Evolutionary conservation across 2,113 vertebrate genomes (phyloP), one percentile per base, ranked within the genome.

Genomic region (Pionites leucogaster): DNA sequence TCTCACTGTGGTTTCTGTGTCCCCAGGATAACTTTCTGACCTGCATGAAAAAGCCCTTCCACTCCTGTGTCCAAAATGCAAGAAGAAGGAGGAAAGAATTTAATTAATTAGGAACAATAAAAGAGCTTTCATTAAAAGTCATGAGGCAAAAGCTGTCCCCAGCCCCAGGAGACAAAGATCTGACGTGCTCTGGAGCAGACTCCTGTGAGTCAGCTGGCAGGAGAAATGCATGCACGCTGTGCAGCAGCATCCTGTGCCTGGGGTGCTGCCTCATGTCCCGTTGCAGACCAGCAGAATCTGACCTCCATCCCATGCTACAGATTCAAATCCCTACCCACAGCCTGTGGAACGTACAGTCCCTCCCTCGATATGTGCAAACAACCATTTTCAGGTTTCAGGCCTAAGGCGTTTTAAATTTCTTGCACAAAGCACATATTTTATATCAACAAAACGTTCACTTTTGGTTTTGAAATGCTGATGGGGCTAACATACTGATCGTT

Each of bases 401-500:
- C 72, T 55, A 86, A 85, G 62, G 71, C 79, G 52, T 78, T 96
- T 88, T 70, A 78, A 77, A 81, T 81, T 93, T 90, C 65, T 72
- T 88, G 88, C 72, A 90, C 72, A 94, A 94, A 93, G 81, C 86
- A 85, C 57, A 22, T 84, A 92, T 72, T 93, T 95, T 91, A 82
- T 49, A 82, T 92, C 89, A 97, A 86, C 84, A 92, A 82, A 95
- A 68, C 49, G 65, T 92, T 95, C 92, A 75, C 77, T 97, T 89
- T 68, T 37, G 14, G 65, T 92, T 96, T 91, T 91, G 94, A 93
- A 93, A 92, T 92, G 77, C 86, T 85, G 89, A 91, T 92, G 81
- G 86, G 91, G 57, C 93, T 92, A 95, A 93, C 89, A 89, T 44
- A 92, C 84, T 95, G 89, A 96, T 97, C 93, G 84, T 96, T 96